Evolutionary conservation across 92 coral and sea anemone genomes (phyloP).

Genomic region (Siderastrea siderea): DNA sequence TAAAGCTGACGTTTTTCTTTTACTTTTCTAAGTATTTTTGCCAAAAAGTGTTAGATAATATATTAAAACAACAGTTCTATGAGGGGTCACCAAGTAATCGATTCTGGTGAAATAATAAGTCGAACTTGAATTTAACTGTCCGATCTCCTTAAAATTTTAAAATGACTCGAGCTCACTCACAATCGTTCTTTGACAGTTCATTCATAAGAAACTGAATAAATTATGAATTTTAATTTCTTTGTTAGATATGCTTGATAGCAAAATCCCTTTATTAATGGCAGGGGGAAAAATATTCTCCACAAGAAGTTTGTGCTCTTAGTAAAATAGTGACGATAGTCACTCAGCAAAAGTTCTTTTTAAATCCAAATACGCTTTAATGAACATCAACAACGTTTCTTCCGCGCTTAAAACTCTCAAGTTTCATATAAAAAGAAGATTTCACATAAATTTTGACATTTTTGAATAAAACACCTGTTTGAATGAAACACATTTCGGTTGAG

Average conservation of each 20-base stretch:
- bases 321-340: neutral
- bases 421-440: neutral
- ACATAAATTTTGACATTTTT: neutral
- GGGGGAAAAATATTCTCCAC: neutral
- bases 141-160: neutral
- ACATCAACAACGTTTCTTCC: neutral
- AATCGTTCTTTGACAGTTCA: constrained; percentile 21
- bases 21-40: neutral
- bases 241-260: constrained; percentile 17
- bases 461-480: constrained; percentile 6
- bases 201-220: constrained; percentile 36
- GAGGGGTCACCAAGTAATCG: neutral
- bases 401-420: neutral
- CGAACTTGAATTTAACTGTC: neutral
- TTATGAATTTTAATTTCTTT: constrained; percentile 37
- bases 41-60: neutral
- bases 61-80: neutral
- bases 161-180: neutral
- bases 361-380: too few species aligned
- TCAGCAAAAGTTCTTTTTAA: neutral
- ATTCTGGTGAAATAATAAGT: neutral
- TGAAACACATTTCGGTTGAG: neutral
- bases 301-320: neutral
- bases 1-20: neutral
- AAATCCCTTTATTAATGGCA: neutral